Evolutionary conservation across 2,888 invertebrate genomes (phyloP).

Genomic region (Agapetus fuscipes): DNA sequence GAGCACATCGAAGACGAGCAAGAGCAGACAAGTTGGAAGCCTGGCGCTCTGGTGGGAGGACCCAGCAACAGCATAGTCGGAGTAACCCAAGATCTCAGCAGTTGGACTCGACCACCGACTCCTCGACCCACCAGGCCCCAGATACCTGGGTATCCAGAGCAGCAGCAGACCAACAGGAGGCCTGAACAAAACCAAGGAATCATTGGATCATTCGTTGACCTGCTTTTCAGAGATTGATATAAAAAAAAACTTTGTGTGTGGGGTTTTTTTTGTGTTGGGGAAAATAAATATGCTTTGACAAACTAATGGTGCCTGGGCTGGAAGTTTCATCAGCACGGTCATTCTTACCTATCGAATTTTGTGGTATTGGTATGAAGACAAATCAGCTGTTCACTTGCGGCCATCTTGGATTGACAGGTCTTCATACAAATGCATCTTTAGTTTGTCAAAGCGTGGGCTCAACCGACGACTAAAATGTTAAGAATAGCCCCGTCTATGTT

Average conservation of each 20-base stretch:
- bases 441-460: no score
- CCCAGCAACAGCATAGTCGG: conserved; percentile 16
- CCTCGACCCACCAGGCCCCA: conserved; percentile 17
- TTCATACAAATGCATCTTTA: no score
- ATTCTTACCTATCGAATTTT: no score
- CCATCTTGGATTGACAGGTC: no score
- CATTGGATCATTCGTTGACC: conserved; percentile 14
- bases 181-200: conserved; percentile 11
- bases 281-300: no score
- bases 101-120: conserved; percentile 17
- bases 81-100: conserved; percentile 17
- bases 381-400: no score
- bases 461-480: no score
- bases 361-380: no score
- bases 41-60: conserved; percentile 16
- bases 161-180: neutral
- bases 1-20: conserved; percentile 18
- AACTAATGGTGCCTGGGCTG: no score
- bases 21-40: conserved; percentile 14
- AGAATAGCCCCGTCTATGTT: no score
- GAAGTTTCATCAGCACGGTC: no score
- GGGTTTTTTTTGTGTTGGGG: neutral
- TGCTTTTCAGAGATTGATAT: conserved; percentile 11
- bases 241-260: neutral
- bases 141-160: conserved; percentile 12